A percentile compares a stretch with the other conserved stretches of the same genome.
Evolutionary conservation across 92 coral and sea anemone species (phyloP).

Genomic region (Phenganax stokvisi): DNA sequence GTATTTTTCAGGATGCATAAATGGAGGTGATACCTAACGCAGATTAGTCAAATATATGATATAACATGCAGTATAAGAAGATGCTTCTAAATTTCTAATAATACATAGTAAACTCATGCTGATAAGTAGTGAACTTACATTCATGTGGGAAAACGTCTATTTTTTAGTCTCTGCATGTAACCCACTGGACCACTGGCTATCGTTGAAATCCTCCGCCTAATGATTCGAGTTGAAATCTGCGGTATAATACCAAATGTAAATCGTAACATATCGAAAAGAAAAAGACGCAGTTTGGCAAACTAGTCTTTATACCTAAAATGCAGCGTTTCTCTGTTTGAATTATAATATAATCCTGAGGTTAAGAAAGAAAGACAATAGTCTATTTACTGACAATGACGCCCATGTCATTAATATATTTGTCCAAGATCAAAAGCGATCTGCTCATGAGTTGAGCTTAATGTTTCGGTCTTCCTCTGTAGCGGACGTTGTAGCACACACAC

Average conservation of each 20-base stretch:
- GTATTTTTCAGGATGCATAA: too few relatives aligned
- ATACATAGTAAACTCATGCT: too few relatives aligned
- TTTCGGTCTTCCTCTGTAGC: background rate
- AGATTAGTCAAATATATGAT: too few relatives aligned
- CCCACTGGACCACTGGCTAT: too few relatives aligned
- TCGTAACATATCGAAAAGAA: background rate
- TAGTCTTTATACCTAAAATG: background rate
- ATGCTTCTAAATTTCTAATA: too few relatives aligned
- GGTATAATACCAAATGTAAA: background rate
- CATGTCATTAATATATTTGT: conserved; percentile 9
- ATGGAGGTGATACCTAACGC: too few relatives aligned
- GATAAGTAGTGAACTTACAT: too few relatives aligned
- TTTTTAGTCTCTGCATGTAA: background rate
- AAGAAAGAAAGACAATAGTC: background rate
- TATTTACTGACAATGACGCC: background rate
- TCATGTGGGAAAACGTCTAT: too few relatives aligned
- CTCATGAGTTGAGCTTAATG: conserved; percentile 2
- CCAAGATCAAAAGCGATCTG: background rate
- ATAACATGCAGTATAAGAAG: too few relatives aligned
- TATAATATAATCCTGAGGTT: background rate
- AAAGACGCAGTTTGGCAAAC: background rate
- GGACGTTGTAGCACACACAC: background rate
- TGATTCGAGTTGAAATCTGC: background rate
- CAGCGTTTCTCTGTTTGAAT: background rate
- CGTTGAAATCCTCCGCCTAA: too few relatives aligned